Conservation (phyloP, 2,888 invertebrate genomes). For the Chironomus tentans region DNA sequence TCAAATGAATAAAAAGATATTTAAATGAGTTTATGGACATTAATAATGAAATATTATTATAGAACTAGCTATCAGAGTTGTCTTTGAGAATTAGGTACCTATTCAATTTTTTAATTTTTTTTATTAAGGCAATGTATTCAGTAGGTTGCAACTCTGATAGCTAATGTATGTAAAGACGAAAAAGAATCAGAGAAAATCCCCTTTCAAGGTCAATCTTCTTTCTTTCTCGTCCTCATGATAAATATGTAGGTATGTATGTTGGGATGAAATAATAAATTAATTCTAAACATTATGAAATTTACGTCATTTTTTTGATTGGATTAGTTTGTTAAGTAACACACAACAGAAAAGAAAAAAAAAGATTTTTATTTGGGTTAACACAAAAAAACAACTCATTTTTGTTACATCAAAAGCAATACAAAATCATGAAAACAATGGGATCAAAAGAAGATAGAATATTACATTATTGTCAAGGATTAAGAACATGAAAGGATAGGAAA, state of each 20-base stretch:
- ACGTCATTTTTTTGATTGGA: not conserved
- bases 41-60: not conserved
- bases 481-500: no score
- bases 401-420: not conserved
- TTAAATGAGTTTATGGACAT: not conserved
- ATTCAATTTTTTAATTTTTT: no score
- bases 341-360: not conserved
- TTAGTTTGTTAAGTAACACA: not conserved
- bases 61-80: no score
- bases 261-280: not conserved
- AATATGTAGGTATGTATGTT: no score
- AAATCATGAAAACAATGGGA: not conserved
- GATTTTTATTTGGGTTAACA: not conserved
- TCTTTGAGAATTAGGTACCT: no score
- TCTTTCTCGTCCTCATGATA: no score
- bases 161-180: no score
- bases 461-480: no score
- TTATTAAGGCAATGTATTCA: no score
- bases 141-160: no score
- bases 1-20: not conserved
- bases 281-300: not conserved
- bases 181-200: no score
- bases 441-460: not conserved
- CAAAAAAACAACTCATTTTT: not conserved
- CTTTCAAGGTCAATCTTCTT: no score